Base-by-base conservation (phyloP, 2,797 vertebrate genomes). In the Chromis chromis region DNA sequence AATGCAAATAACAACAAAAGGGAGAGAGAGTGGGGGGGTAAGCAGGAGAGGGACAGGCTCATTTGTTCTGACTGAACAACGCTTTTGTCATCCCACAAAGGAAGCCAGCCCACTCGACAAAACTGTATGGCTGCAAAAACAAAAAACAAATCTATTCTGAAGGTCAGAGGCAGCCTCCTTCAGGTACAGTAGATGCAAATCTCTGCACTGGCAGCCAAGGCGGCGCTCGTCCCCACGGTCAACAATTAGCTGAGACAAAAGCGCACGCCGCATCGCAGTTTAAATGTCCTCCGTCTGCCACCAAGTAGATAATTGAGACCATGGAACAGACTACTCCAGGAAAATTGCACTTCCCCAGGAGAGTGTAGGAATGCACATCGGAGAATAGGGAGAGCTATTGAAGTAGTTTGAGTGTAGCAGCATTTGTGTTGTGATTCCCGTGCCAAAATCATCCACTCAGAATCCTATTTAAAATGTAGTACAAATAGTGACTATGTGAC, bases 231-330 rank as follows among this genome's bases (percentile, higher is more conserved):
- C 91, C 86, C 90, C 67, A 27, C 31, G 66, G 87, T 88, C 86
- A 84, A 92, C 90, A 93, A 94, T 94, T 93, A 94, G 87, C 86
- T 27, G 77, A 90, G 86, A 92, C 92, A 91, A 93, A 93, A 86
- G 91, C 86, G 7, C 82, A 81, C 12, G 44, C 74, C 65, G 82
- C 85, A 81, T 82, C 60, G 39, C 63, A 42, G 85, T 89, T 90
- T 89, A 88, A 92, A 94, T 87, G 90, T 88, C 88, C 87, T 86
- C 90, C 59, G 87, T 79, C 89, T 92, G 92, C 85, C 86, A 84
- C 89, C 69, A 78, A 89, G 89, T 79, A 89, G 91, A 93, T 92
- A 93, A 93, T 89, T 90, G 89, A 91, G 90, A 90, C 84, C 81
- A 78, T 54, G 80, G 86, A 90, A 89, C 77, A 87, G 83, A 89